Percentiles rank a stretch among this genome's conserved stretches.
phyloP scores from a whole-genome alignment of 2,888 invertebrate species.

The Cataglyphis albicans region DNA sequence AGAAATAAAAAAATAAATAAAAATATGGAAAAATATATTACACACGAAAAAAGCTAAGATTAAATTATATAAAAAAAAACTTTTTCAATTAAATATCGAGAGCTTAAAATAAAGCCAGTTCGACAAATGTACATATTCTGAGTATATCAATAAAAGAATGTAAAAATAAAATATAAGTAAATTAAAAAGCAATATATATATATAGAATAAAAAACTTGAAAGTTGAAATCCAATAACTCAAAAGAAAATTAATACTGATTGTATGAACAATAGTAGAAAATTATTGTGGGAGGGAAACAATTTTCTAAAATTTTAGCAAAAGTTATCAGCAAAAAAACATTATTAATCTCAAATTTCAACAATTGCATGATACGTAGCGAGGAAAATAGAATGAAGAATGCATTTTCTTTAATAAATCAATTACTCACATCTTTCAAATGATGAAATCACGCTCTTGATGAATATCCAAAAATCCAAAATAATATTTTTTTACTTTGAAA shows the following conservation, averaged over 20 bases:
- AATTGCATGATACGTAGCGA: neutral
- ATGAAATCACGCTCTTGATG: neutral
- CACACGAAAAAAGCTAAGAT: neutral
- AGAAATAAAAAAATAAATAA: slow-evolving; percentile 5
- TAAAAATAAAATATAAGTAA: neutral
- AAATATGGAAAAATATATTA: neutral
- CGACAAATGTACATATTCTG: neutral
- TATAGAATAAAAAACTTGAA: too few relatives aligned
- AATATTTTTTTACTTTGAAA: slow-evolving; percentile 28
- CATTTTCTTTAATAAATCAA: slow-evolving; percentile 28
- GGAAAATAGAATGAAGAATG: neutral
- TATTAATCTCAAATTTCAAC: neutral
- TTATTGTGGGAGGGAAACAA: neutral
- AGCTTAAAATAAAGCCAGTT: neutral
- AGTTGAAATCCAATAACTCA: too few relatives aligned
- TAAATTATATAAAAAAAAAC: neutral
- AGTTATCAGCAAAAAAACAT: neutral
- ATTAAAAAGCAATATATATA: too few relatives aligned
- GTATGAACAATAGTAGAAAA: neutral
- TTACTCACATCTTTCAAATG: slow-evolving; percentile 47
- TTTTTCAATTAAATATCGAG: neutral
- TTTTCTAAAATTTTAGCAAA: neutral
- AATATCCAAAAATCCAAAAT: slow-evolving; percentile 17
- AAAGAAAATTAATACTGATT: neutral
- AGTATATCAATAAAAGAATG: neutral